Percentiles rank a stretch among this genome's conserved stretches.
Conservation (phyloP, 2,113 vertebrate species). For the Barnardius zonarius region DNA sequence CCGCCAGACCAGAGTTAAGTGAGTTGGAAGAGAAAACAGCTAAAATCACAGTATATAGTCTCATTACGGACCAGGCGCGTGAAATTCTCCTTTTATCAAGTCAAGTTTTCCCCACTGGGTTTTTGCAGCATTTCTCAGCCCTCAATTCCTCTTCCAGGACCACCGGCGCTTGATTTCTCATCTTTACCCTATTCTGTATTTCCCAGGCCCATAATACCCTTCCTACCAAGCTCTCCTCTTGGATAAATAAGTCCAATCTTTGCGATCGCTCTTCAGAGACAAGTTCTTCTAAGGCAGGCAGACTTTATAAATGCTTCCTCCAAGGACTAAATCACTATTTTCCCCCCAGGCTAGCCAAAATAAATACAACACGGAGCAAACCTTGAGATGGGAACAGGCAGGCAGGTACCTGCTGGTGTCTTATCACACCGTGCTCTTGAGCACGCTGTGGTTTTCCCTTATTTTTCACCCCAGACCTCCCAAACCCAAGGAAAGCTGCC, state of each 20-base stretch:
- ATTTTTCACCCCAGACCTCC: not conserved
- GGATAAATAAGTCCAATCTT: not conserved
- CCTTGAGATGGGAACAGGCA: not conserved
- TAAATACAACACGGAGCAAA: not conserved
- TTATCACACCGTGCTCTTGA: not conserved
- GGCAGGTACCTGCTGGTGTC: not conserved
- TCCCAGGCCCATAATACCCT: not conserved
- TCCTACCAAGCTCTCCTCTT: not conserved
- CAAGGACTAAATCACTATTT: not conserved
- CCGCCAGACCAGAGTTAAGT: not conserved
- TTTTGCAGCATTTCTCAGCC: not conserved
- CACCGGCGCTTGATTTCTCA: not conserved
- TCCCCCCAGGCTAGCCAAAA: not conserved
- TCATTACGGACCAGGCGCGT: accelerated
- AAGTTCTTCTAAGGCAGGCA: not conserved
- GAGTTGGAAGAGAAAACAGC: not conserved
- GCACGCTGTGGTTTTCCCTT: accelerated
- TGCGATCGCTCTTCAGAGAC: not conserved
- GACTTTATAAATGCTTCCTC: not conserved
- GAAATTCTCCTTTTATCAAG: not conserved
- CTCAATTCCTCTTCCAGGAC: not conserved
- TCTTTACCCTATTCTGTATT: not conserved
- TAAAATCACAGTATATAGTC: not conserved
- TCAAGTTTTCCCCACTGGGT: not conserved
- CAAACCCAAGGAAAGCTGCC: not conserved